phyloP scores from a whole-genome alignment of 2,888 invertebrate species.

The Eupithecia tripunctaria region DNA sequence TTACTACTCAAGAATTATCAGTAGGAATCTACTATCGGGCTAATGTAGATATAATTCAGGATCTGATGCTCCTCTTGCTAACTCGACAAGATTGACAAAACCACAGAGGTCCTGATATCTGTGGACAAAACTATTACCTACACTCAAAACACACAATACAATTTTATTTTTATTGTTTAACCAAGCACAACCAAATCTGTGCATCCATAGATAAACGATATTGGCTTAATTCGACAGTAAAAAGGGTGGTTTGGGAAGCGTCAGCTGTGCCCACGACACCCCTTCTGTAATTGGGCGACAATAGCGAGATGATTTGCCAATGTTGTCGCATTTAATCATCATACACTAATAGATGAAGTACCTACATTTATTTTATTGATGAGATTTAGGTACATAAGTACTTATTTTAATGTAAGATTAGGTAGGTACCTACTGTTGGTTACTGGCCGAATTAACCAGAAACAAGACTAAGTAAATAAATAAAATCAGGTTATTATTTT shows the following conservation, averaged over 20 bases:
- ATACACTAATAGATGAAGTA: conserved; percentile 66
- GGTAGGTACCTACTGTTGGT: too few relatives aligned
- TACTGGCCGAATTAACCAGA: not conserved
- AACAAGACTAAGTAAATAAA: not conserved
- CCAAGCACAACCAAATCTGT: conserved; percentile 42
- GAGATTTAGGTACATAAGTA: conserved; percentile 47
- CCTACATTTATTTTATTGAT: too few relatives aligned
- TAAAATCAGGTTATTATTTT: too few relatives aligned
- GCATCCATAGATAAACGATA: conserved; percentile 42
- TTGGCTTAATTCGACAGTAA: conserved; percentile 46
- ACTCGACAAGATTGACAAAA: not conserved
- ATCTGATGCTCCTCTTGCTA: not conserved
- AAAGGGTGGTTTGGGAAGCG: conserved; percentile 51
- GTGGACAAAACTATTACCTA: conserved; percentile 9
- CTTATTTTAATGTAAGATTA: conserved; percentile 19
- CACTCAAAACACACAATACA: conserved; percentile 14
- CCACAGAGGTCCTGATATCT: too few relatives aligned
- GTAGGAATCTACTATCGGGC: too few relatives aligned
- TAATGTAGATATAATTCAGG: not conserved
- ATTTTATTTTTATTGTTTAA: conserved; percentile 40
- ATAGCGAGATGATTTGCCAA: conserved; percentile 68
- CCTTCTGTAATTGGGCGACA: conserved; percentile 69
- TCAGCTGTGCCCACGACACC: conserved; percentile 67
- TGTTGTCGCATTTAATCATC: conserved; percentile 77
- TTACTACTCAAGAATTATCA: too few relatives aligned